Base-by-base conservation (phyloP, 1,140 invertebrate species). In the Musca vetustissima region DNA sequence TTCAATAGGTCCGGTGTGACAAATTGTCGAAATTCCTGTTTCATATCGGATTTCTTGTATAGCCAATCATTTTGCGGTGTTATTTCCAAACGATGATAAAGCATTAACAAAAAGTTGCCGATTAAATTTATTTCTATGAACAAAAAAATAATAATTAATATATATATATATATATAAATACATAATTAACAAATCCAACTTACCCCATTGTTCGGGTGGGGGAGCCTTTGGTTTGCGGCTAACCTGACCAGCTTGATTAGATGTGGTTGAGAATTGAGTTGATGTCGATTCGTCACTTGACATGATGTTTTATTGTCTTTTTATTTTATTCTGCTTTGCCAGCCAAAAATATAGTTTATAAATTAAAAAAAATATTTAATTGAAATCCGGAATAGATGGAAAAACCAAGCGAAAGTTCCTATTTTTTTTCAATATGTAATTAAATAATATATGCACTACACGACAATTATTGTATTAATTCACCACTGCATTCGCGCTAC, bases 81-180 rank as follows among this genome's bases (percentile, higher is more conserved):
- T 52, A 75, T 67, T 70, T 74, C 66, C 52, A 78, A 72, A 1
- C 53, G 67, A 1, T 72, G 69, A 22, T 73, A 67, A 71, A 79
- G 71, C 14, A 73, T 64, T n/a, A 79, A 50, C 43, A 79, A 57
- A 69, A 79, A 79, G n/a, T 24, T 53, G 1, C 78, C 78, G 50
- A 79, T 71, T 7, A 76, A 65, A 52, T 79, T 75, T 9, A 76
- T 75, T 48, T 79, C 78, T 79, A 53, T 32, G 15, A 22, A 36
- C 6, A 57, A 22, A 47, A 43, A 19, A 25, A 66, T 11, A 49
- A 24, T 17, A 2, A 50, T 50, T 8, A 28, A 28, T 4, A 28
- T 28, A 28, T 3, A 50, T 28, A 28, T 3, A 50, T 2, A 66
- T 24, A 17, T 32, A 17, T 17, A 19, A 53, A 17, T 28, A 52